Evolutionary conservation across 2,797 vertebrate genomes (phyloP).

Genomic region (Ceryle rudis): DNA sequence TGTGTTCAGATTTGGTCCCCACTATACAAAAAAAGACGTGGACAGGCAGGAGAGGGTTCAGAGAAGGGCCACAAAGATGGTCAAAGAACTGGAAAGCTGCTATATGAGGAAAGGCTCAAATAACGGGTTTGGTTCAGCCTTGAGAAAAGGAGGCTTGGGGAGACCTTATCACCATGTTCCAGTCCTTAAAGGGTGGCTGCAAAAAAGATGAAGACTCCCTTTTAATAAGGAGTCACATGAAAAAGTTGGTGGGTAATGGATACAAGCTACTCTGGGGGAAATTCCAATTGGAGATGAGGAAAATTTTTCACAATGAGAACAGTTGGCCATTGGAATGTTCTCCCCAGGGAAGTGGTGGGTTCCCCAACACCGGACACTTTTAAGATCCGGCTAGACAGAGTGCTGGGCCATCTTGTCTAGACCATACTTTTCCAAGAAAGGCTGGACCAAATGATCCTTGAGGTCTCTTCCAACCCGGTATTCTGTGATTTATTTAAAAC

Average conservation of each 20-base stretch:
- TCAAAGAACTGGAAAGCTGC: not conserved
- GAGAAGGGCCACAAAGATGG: not conserved
- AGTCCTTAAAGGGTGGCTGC: not conserved
- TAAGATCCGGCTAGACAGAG: not conserved
- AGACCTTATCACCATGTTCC: not conserved
- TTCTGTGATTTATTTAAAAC: not conserved
- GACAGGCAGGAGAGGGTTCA: not conserved
- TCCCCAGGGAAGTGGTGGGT: not conserved
- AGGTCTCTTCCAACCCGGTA: not conserved
- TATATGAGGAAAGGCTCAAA: not conserved
- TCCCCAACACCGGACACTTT: not conserved
- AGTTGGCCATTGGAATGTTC: not conserved
- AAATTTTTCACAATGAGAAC: not conserved
- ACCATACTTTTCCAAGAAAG: not conserved
- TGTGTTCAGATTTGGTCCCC: not conserved
- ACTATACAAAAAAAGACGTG: not conserved
- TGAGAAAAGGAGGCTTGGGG: not conserved
- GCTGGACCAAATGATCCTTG: not conserved
- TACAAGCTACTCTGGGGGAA: not conserved
- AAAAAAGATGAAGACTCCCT: not conserved
- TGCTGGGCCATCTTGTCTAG: not conserved
- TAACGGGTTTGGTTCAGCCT: not conserved
- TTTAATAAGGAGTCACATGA: not conserved
- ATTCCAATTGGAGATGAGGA: too few relatives aligned
- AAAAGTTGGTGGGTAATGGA: not conserved